phyloP scores from a whole-genome alignment of 1,140 invertebrate species.

The Pogonomyrmex californicus region DNA sequence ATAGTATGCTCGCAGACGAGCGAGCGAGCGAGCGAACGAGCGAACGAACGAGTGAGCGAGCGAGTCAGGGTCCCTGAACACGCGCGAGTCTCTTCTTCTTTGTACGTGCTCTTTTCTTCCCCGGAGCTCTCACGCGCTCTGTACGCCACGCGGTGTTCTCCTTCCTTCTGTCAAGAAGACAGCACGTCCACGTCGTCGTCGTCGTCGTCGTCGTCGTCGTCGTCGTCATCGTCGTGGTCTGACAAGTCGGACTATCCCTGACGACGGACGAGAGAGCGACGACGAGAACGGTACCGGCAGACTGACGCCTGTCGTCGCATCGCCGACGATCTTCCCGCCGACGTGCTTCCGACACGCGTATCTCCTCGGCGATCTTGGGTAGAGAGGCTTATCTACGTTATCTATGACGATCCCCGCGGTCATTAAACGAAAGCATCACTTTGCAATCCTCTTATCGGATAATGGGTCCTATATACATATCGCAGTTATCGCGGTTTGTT shows the following conservation, averaged over 20 bases:
- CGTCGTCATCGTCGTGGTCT: conserved; percentile 29
- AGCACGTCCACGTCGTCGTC: not conserved
- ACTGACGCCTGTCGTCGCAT: conserved; percentile 46
- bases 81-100: conserved; percentile 65
- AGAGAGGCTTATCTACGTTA: conserved; percentile 5
- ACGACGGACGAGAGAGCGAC: conserved; percentile 37
- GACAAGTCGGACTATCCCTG: conserved; percentile 28
- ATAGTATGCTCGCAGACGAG: conserved; percentile 48
- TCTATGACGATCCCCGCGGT: not conserved
- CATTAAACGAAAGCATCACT: not conserved
- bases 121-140: conserved; percentile 45
- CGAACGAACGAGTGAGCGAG: conserved; percentile 39
- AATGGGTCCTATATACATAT: conserved; percentile 1
- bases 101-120: conserved; percentile 69
- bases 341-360: not conserved
- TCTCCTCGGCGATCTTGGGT: not conserved
- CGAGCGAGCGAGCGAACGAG: conserved; percentile 30
- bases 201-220: not conserved
- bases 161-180: conserved; percentile 27
- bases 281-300: conserved; percentile 35
- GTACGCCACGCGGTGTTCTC: conserved; percentile 33
- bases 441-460: not conserved
- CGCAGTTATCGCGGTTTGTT: not conserved
- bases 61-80: conserved; percentile 70
- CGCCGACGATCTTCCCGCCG: not conserved